Percentiles rank a stretch among this genome's conserved stretches.
Conservation (phyloP, 1,140 invertebrate species). For the Macrocentrus cingulum region DNA sequence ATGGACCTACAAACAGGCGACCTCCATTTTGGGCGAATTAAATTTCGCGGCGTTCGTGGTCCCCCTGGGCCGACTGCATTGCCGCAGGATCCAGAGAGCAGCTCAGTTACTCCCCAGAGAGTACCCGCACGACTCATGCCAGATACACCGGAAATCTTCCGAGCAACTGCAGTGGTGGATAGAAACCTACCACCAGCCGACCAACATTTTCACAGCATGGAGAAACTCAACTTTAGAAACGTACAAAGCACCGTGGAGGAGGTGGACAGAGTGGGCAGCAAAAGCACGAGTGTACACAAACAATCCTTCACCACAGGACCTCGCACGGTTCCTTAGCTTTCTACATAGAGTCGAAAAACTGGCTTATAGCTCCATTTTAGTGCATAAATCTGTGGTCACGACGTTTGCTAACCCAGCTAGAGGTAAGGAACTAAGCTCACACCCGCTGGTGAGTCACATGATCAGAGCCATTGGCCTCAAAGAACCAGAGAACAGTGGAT, state of each 20-base stretch:
- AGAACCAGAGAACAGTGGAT: background rate
- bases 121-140: conserved; percentile 21
- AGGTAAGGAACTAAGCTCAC: background rate
- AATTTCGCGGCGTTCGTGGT: conserved; percentile 12
- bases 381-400: conserved; percentile 20
- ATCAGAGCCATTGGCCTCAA: conserved; percentile 13
- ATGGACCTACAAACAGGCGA: conserved; percentile 13
- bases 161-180: conserved; percentile 33
- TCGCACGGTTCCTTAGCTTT: too few species aligned
- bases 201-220: conserved; percentile 27
- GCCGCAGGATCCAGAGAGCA: conserved; percentile 2
- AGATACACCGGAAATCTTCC: conserved; percentile 11
- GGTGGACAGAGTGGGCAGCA: too few species aligned
- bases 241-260: too few species aligned
- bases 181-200: conserved; percentile 16
- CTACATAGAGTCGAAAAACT: conserved; percentile 4
- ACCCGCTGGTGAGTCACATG: conserved; percentile 14
- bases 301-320: too few species aligned
- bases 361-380: conserved; percentile 22
- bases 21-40: conserved; percentile 2
- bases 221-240: too few species aligned
- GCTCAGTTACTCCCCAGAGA: conserved; percentile 22
- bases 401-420: conserved; percentile 4
- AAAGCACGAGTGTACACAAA: too few species aligned
- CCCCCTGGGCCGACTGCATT: conserved; percentile 12